Percentiles rank a stretch among this genome's conserved stretches.
Conservation (phyloP, 2,797 vertebrate species). For the Malacoctenus gilli region DNA sequence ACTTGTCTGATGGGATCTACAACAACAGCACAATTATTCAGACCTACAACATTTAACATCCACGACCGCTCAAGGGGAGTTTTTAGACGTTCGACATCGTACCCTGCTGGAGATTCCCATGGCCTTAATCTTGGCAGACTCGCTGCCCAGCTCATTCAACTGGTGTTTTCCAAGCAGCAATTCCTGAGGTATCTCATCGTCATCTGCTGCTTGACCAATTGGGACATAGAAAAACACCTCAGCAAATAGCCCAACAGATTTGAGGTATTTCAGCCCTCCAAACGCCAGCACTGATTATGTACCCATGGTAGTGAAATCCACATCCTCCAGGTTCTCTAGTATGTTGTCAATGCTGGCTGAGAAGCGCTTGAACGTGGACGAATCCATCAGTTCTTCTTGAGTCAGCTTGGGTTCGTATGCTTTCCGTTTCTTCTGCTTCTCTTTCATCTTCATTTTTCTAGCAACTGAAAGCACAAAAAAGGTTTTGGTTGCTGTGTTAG, state of each 20-base stretch:
- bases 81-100: too few relatives aligned
- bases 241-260: neutral
- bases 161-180: slow-evolving; percentile 95
- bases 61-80: too few relatives aligned
- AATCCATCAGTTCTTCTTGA: slow-evolving; percentile 98
- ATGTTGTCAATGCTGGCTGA: slow-evolving; percentile 92
- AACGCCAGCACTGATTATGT: slow-evolving; percentile 40
- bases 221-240: neutral
- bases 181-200: slow-evolving; percentile 97
- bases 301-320: slow-evolving; percentile 96
- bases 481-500: neutral
- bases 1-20: slow-evolving; percentile 95
- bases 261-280: neutral
- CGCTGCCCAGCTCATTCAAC: slow-evolving; percentile 92
- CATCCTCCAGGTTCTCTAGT: slow-evolving; percentile 95
- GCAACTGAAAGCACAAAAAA: slow-evolving; percentile 80
- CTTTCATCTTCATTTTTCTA: slow-evolving; percentile 95
- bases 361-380: slow-evolving; percentile 96
- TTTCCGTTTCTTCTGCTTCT: slow-evolving; percentile 96
- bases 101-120: slow-evolving; percentile 98
- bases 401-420: slow-evolving; percentile 97
- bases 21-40: slow-evolving; percentile 29
- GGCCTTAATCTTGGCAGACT: slow-evolving; percentile 98
- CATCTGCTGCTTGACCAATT: slow-evolving; percentile 76
- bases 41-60: too few relatives aligned